A percentile compares a stretch with the other conserved stretches of the same genome.
phyloP scores from a whole-genome alignment of 30 jellyfish, hydroid and myxozoan genomes.

The Aurelia aurita complex sp. Pacific region DNA sequence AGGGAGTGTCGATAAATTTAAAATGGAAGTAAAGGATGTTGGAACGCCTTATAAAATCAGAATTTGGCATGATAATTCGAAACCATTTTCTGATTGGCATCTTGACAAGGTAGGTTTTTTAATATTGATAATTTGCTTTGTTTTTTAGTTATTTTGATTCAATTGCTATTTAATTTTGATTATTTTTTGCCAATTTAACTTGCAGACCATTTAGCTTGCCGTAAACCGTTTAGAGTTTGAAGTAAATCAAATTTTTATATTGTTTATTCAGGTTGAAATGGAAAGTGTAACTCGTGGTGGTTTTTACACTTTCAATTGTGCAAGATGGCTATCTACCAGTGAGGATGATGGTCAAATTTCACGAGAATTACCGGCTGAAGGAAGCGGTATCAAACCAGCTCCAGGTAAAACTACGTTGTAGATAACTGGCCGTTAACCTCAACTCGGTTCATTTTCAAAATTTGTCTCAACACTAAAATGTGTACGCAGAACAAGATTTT shows the following conservation, averaged over 20 bases:
- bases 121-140: neutral
- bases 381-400: conserved; percentile 71
- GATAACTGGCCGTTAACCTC: too few relatives aligned
- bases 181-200: too few relatives aligned
- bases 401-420: conserved; percentile 61
- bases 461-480: too few relatives aligned
- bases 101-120: conserved; percentile 77
- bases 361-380: conserved; percentile 94
- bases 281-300: conserved; percentile 75
- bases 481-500: too few relatives aligned
- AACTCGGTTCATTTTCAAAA: too few relatives aligned
- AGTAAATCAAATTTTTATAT: neutral
- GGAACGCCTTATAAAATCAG: conserved; percentile 94
- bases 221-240: too few relatives aligned
- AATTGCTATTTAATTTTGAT: too few relatives aligned
- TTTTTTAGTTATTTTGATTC: neutral
- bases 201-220: too few relatives aligned
- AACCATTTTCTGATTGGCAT: conserved; percentile 96
- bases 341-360: conserved; percentile 96
- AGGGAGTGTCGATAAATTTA: conserved; percentile 85
- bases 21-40: conserved; percentile 84
- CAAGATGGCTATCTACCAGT: conserved; percentile 85
- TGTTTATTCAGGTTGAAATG: conserved; percentile 64
- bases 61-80: conserved; percentile 94
- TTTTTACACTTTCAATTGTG: conserved; percentile 76